phyloP scores from a whole-genome alignment of 2,113 vertebrate species.

The Nipponia nippon region DNA sequence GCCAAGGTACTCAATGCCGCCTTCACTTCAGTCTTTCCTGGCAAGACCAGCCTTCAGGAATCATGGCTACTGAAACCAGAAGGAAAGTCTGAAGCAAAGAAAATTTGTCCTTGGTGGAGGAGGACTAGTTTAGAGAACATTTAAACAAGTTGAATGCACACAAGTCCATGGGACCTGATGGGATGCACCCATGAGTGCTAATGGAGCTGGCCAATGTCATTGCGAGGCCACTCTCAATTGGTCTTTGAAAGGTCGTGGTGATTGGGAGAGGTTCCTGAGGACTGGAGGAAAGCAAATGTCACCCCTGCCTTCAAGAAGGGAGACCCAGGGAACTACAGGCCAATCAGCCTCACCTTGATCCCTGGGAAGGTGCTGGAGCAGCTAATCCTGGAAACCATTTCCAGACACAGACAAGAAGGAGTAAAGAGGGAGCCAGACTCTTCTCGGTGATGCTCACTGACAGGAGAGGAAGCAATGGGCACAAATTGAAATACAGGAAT shows the following conservation, averaged over 20 bases:
- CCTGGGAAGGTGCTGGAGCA: too few relatives aligned
- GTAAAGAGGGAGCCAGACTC: too few relatives aligned
- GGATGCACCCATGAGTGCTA: not conserved
- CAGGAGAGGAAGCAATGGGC: too few relatives aligned
- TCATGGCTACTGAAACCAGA: not conserved
- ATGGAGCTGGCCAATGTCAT: not conserved
- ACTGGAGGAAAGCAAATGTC: not conserved
- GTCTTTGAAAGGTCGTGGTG: not conserved
- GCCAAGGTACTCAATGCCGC: not conserved
- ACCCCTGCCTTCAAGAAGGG: not conserved
- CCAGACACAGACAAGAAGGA: too few relatives aligned
- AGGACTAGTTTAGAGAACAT: not conserved
- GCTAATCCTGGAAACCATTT: too few relatives aligned
- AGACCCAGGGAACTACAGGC: not conserved
- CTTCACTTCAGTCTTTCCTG: not conserved
- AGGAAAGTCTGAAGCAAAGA: not conserved
- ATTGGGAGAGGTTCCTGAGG: not conserved
- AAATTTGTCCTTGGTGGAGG: not conserved
- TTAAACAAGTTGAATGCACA: not conserved
- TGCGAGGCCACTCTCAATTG: not conserved
- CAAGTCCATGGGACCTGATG: not conserved
- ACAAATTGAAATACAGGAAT: not conserved
- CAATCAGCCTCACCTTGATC: too few relatives aligned
- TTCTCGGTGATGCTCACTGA: too few relatives aligned
- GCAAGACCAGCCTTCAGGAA: not conserved